Conservation (phyloP, 2,113 vertebrate species). For the Cololabis saira region DNA sequence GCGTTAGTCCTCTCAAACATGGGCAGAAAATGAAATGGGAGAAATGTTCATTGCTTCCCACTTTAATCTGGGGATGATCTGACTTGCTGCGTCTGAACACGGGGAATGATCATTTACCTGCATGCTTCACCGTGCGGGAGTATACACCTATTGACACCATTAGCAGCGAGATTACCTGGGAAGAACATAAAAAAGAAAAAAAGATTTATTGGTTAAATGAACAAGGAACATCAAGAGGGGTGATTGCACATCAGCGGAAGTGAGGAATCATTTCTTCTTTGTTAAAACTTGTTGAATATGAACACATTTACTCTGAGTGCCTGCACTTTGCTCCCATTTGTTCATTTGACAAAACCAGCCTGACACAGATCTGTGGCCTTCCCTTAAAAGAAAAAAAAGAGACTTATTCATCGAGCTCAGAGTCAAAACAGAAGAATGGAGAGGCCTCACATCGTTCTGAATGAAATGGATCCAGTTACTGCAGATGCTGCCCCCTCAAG, state of each 20-base stretch:
- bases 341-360: slow-evolving; percentile 27
- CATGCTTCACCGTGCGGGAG: slow-evolving; percentile 88
- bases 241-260: background rate
- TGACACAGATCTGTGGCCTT: slow-evolving; percentile 19
- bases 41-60: background rate
- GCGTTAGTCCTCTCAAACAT: background rate
- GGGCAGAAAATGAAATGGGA: background rate
- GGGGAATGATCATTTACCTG: slow-evolving; percentile 77
- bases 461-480: slow-evolving; percentile 57
- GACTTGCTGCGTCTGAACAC: background rate
- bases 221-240: background rate
- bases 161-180: slow-evolving; percentile 86
- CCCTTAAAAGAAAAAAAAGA: slow-evolving; percentile 31
- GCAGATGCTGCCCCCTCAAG: slow-evolving; percentile 23
- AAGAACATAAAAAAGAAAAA: background rate
- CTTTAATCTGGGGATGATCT: too few relatives aligned
- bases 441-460: slow-evolving; percentile 29
- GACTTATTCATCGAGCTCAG: slow-evolving; percentile 44
- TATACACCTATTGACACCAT: slow-evolving; percentile 90
- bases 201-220: background rate
- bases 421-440: slow-evolving; percentile 46
- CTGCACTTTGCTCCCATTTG: slow-evolving; percentile 28
- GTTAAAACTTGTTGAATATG: slow-evolving; percentile 38
- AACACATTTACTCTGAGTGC: background rate
- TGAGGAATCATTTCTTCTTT: slow-evolving; percentile 8